A percentile compares a stretch with the other conserved stretches of the same genome.
Conservation (phyloP, 37 sponge, comb jelly and placozoan species). For the Cladorhizidae sp. region DNA sequence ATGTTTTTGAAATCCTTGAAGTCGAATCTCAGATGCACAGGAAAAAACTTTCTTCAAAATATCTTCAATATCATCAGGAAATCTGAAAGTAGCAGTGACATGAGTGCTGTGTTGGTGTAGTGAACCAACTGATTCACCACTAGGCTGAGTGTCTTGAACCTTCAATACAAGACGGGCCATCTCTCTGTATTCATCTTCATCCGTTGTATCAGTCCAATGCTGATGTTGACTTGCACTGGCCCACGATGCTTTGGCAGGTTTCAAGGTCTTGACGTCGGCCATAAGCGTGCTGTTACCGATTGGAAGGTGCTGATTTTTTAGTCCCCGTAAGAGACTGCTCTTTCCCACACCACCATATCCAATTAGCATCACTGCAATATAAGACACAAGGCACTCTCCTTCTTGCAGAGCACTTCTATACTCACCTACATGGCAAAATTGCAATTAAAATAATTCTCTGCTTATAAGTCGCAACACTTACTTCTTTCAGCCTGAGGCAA, state of each 20-base stretch:
- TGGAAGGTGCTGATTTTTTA: slow-evolving; percentile 12
- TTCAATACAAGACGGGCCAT: slow-evolving; percentile 5
- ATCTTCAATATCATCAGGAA: no score
- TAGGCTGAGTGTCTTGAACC: not conserved
- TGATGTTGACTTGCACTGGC: not conserved
- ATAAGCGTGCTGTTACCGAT: slow-evolving; percentile 13
- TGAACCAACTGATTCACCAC: no score
- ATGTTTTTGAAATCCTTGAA: no score
- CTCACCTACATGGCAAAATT: no score
- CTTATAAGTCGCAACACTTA: no score
- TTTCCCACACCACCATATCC: slow-evolving; percentile 46
- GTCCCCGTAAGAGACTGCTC: slow-evolving; percentile 25
- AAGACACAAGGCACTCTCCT: slow-evolving; percentile 25
- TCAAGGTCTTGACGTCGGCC: slow-evolving; percentile 14
- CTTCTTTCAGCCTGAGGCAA: no score
- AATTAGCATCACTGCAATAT: slow-evolving; percentile 44
- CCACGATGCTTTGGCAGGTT: not conserved
- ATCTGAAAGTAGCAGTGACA: no score
- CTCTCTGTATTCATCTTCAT: slow-evolving; percentile 28
- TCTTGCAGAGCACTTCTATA: no score
- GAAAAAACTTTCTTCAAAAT: no score
- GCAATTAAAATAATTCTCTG: no score
- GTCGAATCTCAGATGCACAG: no score
- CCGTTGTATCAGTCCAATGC: slow-evolving; percentile 4
- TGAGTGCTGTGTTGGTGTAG: no score